Percentiles rank a stretch among this genome's conserved stretches.
These are phyloP conservation scores for Parochlus steinenii DNA, from an alignment of 2,888 invertebrate species.

Conservation along the genomic window DNA sequence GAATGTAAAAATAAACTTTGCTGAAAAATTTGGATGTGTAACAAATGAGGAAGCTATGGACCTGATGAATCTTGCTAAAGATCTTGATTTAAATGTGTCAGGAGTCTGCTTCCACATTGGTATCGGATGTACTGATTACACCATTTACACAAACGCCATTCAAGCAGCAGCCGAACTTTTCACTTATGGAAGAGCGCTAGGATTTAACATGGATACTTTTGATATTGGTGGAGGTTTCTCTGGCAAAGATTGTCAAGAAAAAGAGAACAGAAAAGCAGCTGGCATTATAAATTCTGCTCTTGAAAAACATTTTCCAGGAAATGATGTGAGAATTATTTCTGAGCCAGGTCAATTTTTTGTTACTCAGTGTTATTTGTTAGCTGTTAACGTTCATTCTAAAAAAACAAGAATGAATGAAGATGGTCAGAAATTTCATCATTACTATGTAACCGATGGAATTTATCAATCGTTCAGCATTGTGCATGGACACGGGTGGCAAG, in stretches of 20 bases:
- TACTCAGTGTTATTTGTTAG: constrained; percentile 58
- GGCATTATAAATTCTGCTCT: constrained; percentile 22
- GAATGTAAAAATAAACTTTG: constrained; percentile 18
- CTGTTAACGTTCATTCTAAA: constrained; percentile 53
- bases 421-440: constrained; percentile 1
- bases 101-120: constrained; percentile 11
- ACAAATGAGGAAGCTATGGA: constrained; percentile 22
- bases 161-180: constrained; percentile 30
- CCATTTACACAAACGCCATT: constrained; percentile 32
- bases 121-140: constrained; percentile 20
- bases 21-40: constrained; percentile 10
- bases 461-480: constrained; percentile 8
- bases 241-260: constrained; percentile 34
- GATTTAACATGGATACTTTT: constrained; percentile 20
- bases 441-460: constrained; percentile 10
- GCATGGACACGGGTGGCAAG: too few species aligned
- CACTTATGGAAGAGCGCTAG: constrained; percentile 23
- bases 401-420: constrained; percentile 2
- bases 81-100: constrained; percentile 4
- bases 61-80: constrained; percentile 6
- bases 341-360: constrained; percentile 70
- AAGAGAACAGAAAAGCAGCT: constrained; percentile 40
- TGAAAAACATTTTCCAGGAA: constrained; percentile 48
- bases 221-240: constrained; percentile 56
- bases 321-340: constrained; percentile 48